Evolutionary conservation across 2,113 vertebrate species (phyloP), one percentile per base, ranked within the genome.

Genomic region (Bagarius yarrelli): DNA sequence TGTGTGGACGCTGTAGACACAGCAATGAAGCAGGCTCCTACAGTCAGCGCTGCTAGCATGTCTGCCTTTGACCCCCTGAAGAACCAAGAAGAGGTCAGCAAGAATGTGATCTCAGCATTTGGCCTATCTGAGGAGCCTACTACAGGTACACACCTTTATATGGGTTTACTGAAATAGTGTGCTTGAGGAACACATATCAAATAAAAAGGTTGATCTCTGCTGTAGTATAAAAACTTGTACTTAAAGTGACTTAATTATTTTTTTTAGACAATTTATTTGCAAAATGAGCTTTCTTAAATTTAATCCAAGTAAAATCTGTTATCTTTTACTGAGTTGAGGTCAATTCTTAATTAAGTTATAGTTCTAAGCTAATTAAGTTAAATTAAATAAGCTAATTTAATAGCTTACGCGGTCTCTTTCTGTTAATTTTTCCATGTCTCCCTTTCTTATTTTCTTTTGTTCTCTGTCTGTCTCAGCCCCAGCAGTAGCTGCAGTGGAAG

Each of bases 11-110:
- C 94, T 84, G 91, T 94, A 66, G 96, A 98, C 71, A 89, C 91
- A 82, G 90, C 94, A 66, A 88, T 94, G 72, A 98, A 96, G 90
- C 96, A 94, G 13, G 94, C 93, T 83, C 94, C 94, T 87, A 96
- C 98, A 57, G 98, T 98, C 87, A 99, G 96, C 85, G 96, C 96
- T 87, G 98, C 96, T 79, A 99, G 96, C 91, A 99, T 99, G 97
- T 99, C 96, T 76, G 97, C 98, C 66, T 99, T 99, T 82, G 98
- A 99, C 92, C 97, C 97, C 0, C 90, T 99, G 73, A 99, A 99
- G 92, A 99, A 98, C 92, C 97, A 98, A 92, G 97, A 98, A 81
- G 98, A 98, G 90, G 95, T 99, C 92, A 97, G 88, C 93, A 98
- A 98, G 94, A 99, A 98, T 87, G 96, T 99, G 86, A 98, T 99